Evolutionary conservation across 2,888 invertebrate species (phyloP).

Genomic region (Apotomis capreana): DNA sequence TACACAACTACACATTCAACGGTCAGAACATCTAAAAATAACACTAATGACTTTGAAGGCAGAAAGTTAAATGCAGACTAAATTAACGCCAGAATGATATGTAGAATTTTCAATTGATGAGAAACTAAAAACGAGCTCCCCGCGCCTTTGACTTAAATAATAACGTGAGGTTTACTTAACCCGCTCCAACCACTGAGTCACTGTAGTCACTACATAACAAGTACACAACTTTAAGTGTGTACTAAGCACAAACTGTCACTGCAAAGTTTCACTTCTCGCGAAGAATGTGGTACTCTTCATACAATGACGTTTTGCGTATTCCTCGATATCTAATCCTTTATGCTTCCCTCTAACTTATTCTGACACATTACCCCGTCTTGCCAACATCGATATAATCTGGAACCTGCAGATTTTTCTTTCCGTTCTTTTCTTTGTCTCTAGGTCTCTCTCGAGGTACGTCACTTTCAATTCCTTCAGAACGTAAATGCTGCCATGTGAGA

Average conservation of each 20-base stretch:
- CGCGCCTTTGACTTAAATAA: constrained; percentile 34
- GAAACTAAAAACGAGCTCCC: constrained; percentile 21
- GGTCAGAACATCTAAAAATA: constrained; percentile 4
- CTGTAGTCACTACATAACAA: constrained; percentile 17
- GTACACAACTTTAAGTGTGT: not conserved
- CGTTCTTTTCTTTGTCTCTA: too few species aligned
- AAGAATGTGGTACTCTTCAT: not conserved
- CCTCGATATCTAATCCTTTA: too few species aligned
- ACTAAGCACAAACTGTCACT: constrained; percentile 3
- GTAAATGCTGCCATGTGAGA: too few species aligned
- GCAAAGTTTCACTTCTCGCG: not conserved
- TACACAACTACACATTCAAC: not conserved
- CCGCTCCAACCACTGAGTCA: constrained; percentile 21
- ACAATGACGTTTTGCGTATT: too few species aligned
- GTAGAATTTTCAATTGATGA: constrained; percentile 38
- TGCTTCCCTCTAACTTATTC: too few species aligned
- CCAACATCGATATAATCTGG: too few species aligned
- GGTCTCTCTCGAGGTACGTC: too few species aligned
- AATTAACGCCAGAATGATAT: constrained; percentile 46
- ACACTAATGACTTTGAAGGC: constrained; percentile 28
- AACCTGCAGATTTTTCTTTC: too few species aligned
- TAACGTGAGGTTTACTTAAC: constrained; percentile 25
- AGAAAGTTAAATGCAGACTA: constrained; percentile 62
- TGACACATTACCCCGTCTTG: too few species aligned
- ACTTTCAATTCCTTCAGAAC: too few species aligned